Conservation (phyloP, 2,113 vertebrate genomes). For the Camelus dromedarius region DNA sequence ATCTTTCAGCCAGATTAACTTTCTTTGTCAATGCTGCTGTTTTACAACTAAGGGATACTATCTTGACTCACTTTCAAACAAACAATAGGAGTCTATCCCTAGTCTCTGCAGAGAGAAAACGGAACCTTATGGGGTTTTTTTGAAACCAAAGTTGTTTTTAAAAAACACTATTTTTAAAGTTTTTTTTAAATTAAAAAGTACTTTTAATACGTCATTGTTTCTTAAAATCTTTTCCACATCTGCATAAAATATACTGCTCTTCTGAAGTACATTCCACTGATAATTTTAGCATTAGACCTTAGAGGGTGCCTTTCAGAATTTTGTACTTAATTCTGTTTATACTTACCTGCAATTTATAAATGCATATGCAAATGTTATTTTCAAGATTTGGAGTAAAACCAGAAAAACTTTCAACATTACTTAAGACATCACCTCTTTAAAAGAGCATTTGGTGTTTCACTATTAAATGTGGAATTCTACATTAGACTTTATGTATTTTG, state of each 20-base stretch:
- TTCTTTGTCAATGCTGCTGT: not conserved
- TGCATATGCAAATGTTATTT: not conserved
- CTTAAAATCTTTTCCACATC: slow-evolving; percentile 75
- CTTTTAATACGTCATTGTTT: slow-evolving; percentile 65
- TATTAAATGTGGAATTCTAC: not conserved
- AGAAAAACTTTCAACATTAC: slow-evolving; percentile 17
- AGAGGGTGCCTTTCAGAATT: not conserved
- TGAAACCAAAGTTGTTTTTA: not conserved
- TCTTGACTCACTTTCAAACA: not conserved
- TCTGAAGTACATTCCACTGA: slow-evolving; percentile 60
- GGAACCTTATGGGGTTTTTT: not conserved
- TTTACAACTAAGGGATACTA: not conserved
- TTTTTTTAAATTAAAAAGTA: slow-evolving; percentile 59
- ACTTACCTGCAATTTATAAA: not conserved
- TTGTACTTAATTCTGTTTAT: not conserved
- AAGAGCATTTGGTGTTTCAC: not conserved
- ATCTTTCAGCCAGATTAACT: not conserved
- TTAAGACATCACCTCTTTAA: not conserved
- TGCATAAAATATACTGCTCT: slow-evolving; percentile 64
- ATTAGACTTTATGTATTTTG: not conserved
- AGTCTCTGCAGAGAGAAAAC: not conserved
- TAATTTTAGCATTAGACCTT: slow-evolving; percentile 62
- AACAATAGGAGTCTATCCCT: not conserved
- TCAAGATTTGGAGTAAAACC: slow-evolving; percentile 37
- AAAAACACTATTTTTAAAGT: not conserved